A percentile compares a stretch with the other conserved stretches of the same genome.
Conservation (phyloP, 1,140 invertebrate genomes). For the Pogonomyrmex californicus region DNA sequence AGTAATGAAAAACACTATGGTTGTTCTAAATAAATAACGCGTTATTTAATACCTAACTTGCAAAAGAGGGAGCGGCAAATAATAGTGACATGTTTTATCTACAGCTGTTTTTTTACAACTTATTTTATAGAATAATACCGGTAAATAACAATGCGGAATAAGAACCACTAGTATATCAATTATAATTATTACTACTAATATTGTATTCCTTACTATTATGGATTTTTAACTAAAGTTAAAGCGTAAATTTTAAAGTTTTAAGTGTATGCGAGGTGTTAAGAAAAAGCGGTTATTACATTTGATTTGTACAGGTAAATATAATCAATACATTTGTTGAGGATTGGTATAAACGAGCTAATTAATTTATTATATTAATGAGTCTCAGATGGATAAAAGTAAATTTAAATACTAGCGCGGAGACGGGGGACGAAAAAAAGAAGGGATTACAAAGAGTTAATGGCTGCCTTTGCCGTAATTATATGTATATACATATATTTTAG, state of each 20-base stretch:
- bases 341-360: slow-evolving; percentile 80
- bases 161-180: slow-evolving; percentile 73
- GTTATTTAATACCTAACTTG: slow-evolving; percentile 75
- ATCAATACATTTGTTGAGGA: slow-evolving; percentile 76
- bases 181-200: slow-evolving; percentile 76
- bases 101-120: slow-evolving; percentile 69
- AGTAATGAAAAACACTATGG: slow-evolving; percentile 68
- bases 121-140: slow-evolving; percentile 74
- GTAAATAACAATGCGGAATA: slow-evolving; percentile 66
- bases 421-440: slow-evolving; percentile 45
- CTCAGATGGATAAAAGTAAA: slow-evolving; percentile 78
- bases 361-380: slow-evolving; percentile 82
- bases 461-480: slow-evolving; percentile 69
- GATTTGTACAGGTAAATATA: slow-evolving; percentile 72
- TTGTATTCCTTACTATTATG: slow-evolving; percentile 73
- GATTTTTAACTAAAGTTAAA: slow-evolving; percentile 76
- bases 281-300: slow-evolving; percentile 65
- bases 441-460: slow-evolving; percentile 67
- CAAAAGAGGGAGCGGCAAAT: slow-evolving; percentile 34
- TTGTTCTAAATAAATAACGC: slow-evolving; percentile 74
- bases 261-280: slow-evolving; percentile 64
- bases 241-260: slow-evolving; percentile 76
- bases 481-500: slow-evolving; percentile 75
- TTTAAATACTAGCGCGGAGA: slow-evolving; percentile 75
- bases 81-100: slow-evolving; percentile 58